These are phyloP conservation scores for Esperia sulphurella DNA, from an alignment of 2,888 invertebrate genomes.

Conservation along the genomic window DNA sequence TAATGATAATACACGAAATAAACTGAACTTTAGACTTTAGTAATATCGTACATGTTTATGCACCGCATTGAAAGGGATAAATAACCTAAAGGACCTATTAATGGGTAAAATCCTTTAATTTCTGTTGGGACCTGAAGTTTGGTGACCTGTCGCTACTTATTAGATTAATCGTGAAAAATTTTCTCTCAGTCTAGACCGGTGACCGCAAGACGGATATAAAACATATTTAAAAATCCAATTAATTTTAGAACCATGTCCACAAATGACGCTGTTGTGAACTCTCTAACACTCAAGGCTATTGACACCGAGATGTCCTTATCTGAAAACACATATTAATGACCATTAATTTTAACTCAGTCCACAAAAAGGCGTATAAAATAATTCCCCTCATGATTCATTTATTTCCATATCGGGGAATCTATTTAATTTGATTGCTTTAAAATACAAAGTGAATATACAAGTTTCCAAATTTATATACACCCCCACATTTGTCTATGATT, in stretches of 20 bases:
- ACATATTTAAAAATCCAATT: neutral
- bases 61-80: too few species aligned
- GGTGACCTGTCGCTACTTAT: too few species aligned
- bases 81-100: too few species aligned
- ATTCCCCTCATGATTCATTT: slow-evolving; percentile 4
- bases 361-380: neutral
- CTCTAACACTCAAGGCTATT: neutral
- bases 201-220: too few species aligned
- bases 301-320: slow-evolving; percentile 3
- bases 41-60: too few species aligned
- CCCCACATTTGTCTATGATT: slow-evolving; percentile 54
- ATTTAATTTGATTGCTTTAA: slow-evolving; percentile 3
- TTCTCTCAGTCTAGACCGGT: too few species aligned
- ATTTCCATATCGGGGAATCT: slow-evolving; percentile 2
- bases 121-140: too few species aligned
- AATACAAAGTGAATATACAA: slow-evolving; percentile 26
- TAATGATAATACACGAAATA: too few species aligned
- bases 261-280: neutral
- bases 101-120: too few species aligned
- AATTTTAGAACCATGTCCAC: neutral
- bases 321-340: slow-evolving; percentile 3
- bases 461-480: slow-evolving; percentile 63
- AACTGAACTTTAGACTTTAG: too few species aligned
- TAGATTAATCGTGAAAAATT: too few species aligned
- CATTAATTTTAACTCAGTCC: neutral